Base-by-base conservation (phyloP, 2,797 vertebrate genomes). In the Gymnodraco acuticeps region DNA sequence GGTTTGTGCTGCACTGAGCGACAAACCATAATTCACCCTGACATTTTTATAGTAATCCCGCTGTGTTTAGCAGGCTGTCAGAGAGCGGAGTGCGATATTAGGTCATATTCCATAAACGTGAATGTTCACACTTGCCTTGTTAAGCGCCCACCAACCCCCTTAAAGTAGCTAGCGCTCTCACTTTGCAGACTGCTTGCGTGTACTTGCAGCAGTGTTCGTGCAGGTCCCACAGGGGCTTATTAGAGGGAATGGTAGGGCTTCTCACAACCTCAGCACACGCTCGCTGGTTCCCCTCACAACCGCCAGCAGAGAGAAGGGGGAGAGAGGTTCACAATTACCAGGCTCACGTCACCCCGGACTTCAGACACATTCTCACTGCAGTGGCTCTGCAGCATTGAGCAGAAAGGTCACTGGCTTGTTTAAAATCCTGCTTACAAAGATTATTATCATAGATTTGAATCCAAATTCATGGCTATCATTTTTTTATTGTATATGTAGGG, bases 221-320 rank as follows among this genome's bases (percentile, higher is more conserved):
- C 56, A 54, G 79, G 79, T 94, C 93, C 92, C 93, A 92, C 67
- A 45, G 93, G 93, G 88, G 74, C 92, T 92, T 92, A 93, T 94
- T 94, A 94, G 85, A 89, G 76, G 76, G 76, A 87, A 88, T 77
- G 84, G 78, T 83, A 64, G 75, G 84, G 84, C 89, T 89, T 87
- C 84, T 88, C 81, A 87, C 85, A 86, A 88, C 80, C 85, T 89
- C 85, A 81, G 89, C 90, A 80, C 81, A 80, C n/a, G 60, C 81
- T 88, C 14, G 41, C 70, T 15, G 54, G 73, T 70, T 87, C 81
- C 73, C 63, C 73, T 82, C 83, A 77, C 78, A 87, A 83, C 84
- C 88, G 86, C 82, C 86, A 81, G 75, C 9, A 48, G 77, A 89
- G 82, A 71, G 33, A 64, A 80, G 66, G 64, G 27, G 59, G 67